Conservation (phyloP, 2,113 vertebrate species). For the Nycticorax nycticorax region DNA sequence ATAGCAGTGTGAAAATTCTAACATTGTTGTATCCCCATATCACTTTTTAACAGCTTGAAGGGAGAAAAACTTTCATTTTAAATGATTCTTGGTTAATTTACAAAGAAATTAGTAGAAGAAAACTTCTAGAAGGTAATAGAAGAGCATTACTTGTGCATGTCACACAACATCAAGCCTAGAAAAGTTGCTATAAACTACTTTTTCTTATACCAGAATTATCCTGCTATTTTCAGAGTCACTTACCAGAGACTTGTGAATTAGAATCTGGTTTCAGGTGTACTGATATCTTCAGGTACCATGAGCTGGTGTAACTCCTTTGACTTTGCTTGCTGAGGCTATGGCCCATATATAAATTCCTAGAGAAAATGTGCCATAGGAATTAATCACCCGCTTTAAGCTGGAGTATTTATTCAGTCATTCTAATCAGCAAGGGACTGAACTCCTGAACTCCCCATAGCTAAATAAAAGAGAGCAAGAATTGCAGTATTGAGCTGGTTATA, state of each 20-base stretch:
- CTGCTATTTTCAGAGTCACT: neutral
- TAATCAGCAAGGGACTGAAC: neutral
- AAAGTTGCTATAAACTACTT: slow-evolving; percentile 17
- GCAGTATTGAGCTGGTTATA: neutral
- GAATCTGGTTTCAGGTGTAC: neutral
- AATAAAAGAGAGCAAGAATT: neutral
- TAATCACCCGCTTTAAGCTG: neutral
- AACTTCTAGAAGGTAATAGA: slow-evolving; percentile 56
- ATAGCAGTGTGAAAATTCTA: slow-evolving; percentile 53
- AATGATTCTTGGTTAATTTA: slow-evolving; percentile 73
- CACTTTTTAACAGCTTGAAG: slow-evolving; percentile 61
- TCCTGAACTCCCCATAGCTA: neutral
- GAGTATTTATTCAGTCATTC: neutral
- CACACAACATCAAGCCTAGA: slow-evolving; percentile 49
- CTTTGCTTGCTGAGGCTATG: neutral
- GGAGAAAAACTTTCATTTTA: slow-evolving; percentile 49
- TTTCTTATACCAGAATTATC: neutral
- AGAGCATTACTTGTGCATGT: slow-evolving; percentile 28
- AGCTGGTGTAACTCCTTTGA: neutral
- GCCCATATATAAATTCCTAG: neutral
- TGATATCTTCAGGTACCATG: neutral
- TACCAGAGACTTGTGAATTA: neutral
- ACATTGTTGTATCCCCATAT: slow-evolving; percentile 9
- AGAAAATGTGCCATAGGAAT: neutral
- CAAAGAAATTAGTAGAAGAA: slow-evolving; percentile 64